phyloP scores from a whole-genome alignment of 2,113 vertebrate species.

The Heloderma charlesbogerti region DNA sequence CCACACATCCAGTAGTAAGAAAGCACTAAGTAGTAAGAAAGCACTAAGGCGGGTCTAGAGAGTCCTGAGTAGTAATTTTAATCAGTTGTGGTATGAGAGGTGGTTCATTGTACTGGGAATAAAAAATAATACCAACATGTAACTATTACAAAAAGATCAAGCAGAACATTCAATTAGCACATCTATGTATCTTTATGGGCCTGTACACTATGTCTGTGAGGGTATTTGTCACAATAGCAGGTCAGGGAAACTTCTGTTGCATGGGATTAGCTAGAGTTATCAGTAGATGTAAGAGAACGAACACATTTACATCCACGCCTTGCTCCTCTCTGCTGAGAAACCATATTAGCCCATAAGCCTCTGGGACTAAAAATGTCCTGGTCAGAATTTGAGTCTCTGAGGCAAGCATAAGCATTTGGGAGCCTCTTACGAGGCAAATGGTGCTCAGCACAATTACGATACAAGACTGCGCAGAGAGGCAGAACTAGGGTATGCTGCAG shows the following conservation, averaged over 20 bases:
- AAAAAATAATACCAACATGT: background rate
- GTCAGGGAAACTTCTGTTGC: background rate
- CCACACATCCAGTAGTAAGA: background rate
- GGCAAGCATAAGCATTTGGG: background rate
- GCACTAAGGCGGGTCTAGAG: background rate
- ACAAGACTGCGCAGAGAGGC: background rate
- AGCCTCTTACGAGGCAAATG: too few species aligned
- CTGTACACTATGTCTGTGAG: background rate
- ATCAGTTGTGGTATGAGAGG: background rate
- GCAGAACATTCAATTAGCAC: background rate
- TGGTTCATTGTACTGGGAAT: background rate
- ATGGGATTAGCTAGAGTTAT: fast-evolving
- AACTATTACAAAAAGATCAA: background rate
- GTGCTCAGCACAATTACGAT: background rate
- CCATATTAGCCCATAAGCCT: background rate
- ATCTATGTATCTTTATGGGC: background rate
- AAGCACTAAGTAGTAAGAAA: background rate
- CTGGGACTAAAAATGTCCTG: background rate
- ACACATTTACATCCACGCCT: background rate
- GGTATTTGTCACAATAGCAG: background rate
- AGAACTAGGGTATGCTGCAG: background rate
- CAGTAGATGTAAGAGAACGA: background rate
- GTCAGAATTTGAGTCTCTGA: background rate
- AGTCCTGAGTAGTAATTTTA: background rate
- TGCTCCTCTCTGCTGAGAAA: background rate